Percentiles rank a stretch among this genome's conserved stretches.
Evolutionary conservation across 2,113 vertebrate species (phyloP).

Genomic region (Rhea pennata): DNA sequence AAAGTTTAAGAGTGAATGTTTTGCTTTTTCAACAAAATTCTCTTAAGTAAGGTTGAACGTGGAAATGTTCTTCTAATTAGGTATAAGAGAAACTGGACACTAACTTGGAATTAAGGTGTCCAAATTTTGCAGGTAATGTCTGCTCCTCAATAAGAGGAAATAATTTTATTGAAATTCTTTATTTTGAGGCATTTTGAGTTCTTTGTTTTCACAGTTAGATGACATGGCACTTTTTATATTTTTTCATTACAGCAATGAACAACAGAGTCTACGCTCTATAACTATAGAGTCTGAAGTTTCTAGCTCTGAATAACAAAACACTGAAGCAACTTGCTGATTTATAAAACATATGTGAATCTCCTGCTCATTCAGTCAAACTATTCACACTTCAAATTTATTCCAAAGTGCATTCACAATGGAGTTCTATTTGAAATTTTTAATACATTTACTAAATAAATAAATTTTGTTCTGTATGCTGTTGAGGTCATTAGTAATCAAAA

Average conservation of each 20-base stretch:
- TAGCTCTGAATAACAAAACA: background rate
- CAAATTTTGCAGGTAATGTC: background rate
- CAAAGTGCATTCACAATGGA: background rate
- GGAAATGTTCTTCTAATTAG: background rate
- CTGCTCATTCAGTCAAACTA: background rate
- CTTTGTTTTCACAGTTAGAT: background rate
- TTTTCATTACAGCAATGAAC: background rate
- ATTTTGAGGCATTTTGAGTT: background rate
- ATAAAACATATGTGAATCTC: background rate
- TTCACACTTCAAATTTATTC: background rate
- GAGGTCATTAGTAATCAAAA: background rate
- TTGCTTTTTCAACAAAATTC: background rate
- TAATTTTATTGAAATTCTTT: background rate
- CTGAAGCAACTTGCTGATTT: background rate
- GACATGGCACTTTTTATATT: background rate
- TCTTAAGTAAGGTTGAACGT: background rate
- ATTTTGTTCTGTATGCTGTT: background rate
- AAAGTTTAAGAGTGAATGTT: background rate
- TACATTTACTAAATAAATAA: background rate
- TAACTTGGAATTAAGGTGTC: background rate
- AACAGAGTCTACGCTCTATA: no score
- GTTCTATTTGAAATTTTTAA: background rate
- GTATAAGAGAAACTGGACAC: background rate
- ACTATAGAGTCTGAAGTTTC: background rate
- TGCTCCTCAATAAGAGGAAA: background rate